Conservation (phyloP, 2,888 invertebrate genomes). For the Trichacis sp. region DNA sequence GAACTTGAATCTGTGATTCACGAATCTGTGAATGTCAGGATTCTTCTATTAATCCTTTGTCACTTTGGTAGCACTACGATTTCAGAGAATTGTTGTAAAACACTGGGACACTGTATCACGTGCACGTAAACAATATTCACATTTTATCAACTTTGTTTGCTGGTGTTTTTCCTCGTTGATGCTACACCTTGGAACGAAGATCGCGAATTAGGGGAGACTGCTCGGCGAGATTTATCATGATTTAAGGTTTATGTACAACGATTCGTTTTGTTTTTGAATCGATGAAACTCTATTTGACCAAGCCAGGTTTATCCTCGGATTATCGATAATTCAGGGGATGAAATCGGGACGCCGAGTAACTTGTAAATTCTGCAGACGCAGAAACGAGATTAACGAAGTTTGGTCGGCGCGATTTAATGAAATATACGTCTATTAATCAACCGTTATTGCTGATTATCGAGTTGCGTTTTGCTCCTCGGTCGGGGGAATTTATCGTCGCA, state of each 20-base stretch:
- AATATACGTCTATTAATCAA: background rate
- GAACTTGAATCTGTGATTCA: background rate
- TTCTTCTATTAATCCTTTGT: background rate
- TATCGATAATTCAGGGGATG: constrained; percentile 10
- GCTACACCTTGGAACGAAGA: background rate
- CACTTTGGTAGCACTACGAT: constrained; percentile 29
- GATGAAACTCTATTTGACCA: background rate
- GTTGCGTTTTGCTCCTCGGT: too few species aligned
- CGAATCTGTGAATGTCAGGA: background rate
- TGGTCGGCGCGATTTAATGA: too few species aligned
- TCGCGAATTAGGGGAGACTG: background rate
- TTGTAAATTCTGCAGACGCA: background rate
- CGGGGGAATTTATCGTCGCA: too few species aligned
- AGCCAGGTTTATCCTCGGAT: background rate
- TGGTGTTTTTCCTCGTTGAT: constrained; percentile 16
- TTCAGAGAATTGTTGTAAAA: constrained; percentile 21
- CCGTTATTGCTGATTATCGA: background rate
- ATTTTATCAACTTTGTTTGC: constrained; percentile 18
- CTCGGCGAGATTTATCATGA: too few species aligned
- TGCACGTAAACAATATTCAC: constrained; percentile 14
- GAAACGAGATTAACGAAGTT: background rate
- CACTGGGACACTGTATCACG: constrained; percentile 38
- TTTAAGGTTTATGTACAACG: too few species aligned
- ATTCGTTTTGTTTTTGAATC: too few species aligned
- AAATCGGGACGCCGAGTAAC: background rate